Percentiles rank a stretch among this genome's conserved stretches.
These are phyloP conservation scores for Hydraecia micacea DNA, from an alignment of 2,888 invertebrate species.

Conservation along the genomic window DNA sequence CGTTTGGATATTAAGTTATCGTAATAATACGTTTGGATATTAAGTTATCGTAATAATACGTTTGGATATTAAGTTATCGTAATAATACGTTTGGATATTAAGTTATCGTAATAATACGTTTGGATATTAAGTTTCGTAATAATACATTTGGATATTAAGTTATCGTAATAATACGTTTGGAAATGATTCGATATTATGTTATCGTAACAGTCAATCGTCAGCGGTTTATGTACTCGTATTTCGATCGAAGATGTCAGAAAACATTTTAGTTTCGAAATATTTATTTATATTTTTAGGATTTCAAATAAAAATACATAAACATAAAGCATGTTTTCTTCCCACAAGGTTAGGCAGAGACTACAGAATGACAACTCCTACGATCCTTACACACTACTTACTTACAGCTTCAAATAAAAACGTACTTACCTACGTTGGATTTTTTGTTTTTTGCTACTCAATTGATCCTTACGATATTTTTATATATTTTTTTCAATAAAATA, in stretches of 20 bases:
- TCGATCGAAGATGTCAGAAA: background rate
- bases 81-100: too few relatives aligned
- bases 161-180: background rate
- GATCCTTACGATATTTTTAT: background rate
- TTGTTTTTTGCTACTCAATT: background rate
- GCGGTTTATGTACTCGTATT: background rate
- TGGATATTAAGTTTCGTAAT: too few relatives aligned
- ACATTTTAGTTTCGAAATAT: background rate
- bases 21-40: background rate
- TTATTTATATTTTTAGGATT: background rate
- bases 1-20: background rate
- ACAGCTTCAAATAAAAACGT: background rate
- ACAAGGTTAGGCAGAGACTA: background rate
- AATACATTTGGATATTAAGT: background rate
- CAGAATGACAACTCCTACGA: background rate
- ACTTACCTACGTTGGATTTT: background rate
- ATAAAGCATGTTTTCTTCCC: background rate
- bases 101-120: background rate
- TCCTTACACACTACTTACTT: background rate
- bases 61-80: background rate
- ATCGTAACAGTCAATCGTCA: background rate
- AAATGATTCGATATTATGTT: background rate
- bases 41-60: background rate
- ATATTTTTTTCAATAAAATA: background rate
- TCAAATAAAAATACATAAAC: background rate